A percentile compares a stretch with the other conserved stretches of the same genome.
phyloP scores from a whole-genome alignment of 2,888 invertebrate genomes.

The Athripsodes cinereus region DNA sequence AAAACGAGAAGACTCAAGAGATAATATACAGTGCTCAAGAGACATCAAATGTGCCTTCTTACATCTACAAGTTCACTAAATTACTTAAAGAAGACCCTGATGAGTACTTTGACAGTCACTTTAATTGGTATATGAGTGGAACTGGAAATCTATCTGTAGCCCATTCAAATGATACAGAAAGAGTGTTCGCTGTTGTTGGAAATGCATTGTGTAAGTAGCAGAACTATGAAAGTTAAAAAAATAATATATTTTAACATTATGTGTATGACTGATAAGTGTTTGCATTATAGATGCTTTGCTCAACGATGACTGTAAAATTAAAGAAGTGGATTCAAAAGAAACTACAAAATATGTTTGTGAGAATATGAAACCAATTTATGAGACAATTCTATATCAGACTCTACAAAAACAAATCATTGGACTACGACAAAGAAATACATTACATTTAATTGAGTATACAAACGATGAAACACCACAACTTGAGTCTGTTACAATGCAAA shows the following conservation, averaged over 20 bases:
- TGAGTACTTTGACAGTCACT: slow-evolving; percentile 36
- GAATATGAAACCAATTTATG: slow-evolving; percentile 36
- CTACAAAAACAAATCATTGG: slow-evolving; percentile 36
- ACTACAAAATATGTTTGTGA: slow-evolving; percentile 32
- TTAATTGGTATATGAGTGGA: slow-evolving; percentile 48
- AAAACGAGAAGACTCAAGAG: slow-evolving; percentile 5
- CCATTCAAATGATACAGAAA: slow-evolving; percentile 35
- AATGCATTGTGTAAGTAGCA: slow-evolving; percentile 41
- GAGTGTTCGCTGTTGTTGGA: slow-evolving; percentile 40
- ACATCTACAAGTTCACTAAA: slow-evolving; percentile 37
- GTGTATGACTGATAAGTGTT: no score
- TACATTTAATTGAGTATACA: slow-evolving; percentile 36
- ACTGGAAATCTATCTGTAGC: slow-evolving; percentile 40
- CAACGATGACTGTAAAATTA: neutral
- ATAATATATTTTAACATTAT: no score
- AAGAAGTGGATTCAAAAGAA: neutral
- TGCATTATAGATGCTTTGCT: slow-evolving; percentile 11
- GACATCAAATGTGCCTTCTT: slow-evolving; percentile 32
- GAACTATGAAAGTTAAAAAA: no score
- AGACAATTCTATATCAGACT: slow-evolving; percentile 36
- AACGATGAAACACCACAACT: slow-evolving; percentile 31
- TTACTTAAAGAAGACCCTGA: slow-evolving; percentile 41
- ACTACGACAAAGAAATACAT: slow-evolving; percentile 38
- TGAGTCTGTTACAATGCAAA: slow-evolving; percentile 36
- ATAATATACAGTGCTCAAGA: neutral